A percentile compares a stretch with the other conserved stretches of the same genome.
These are phyloP conservation scores for Cydia splendana DNA, from an alignment of 1,140 invertebrate species.

Conservation along the genomic window DNA sequence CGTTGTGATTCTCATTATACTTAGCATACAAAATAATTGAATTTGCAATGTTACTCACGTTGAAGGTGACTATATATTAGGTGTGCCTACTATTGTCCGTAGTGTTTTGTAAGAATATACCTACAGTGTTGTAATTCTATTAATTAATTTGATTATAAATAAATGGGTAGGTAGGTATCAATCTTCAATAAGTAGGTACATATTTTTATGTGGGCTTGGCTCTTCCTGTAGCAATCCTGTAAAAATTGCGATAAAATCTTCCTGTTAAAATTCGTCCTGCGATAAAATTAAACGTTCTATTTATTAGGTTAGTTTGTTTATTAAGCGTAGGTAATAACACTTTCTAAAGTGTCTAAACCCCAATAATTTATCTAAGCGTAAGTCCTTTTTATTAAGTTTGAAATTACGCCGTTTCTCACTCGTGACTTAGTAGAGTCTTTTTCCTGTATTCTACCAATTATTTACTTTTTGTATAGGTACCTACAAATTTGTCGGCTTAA, in stretches of 20 bases:
- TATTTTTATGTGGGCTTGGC: background rate
- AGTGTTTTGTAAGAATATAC: background rate
- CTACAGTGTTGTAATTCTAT: background rate
- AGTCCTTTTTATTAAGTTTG: too few species aligned
- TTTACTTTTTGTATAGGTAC: background rate
- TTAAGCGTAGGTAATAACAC: too few species aligned
- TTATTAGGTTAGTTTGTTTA: background rate
- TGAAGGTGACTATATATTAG: conserved; percentile 8
- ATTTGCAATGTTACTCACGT: conserved; percentile 17
- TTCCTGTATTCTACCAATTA: too few species aligned
- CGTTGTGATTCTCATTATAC: background rate
- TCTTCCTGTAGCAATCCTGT: background rate
- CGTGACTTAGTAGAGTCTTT: too few species aligned
- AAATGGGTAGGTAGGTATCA: background rate
- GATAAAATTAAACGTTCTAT: background rate
- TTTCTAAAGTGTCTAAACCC: too few species aligned
- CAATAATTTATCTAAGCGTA: too few species aligned
- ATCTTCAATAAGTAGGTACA: background rate
- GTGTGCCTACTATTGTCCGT: background rate
- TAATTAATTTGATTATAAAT: background rate
- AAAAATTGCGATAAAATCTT: too few species aligned
- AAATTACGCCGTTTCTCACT: too few species aligned
- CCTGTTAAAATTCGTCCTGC: too few species aligned
- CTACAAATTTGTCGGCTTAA: background rate
- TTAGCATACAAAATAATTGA: conserved; percentile 21